These are phyloP conservation scores for Acestrorhynchus altus DNA, from an alignment of 2,797 vertebrate genomes.

Conservation along the genomic window DNA sequence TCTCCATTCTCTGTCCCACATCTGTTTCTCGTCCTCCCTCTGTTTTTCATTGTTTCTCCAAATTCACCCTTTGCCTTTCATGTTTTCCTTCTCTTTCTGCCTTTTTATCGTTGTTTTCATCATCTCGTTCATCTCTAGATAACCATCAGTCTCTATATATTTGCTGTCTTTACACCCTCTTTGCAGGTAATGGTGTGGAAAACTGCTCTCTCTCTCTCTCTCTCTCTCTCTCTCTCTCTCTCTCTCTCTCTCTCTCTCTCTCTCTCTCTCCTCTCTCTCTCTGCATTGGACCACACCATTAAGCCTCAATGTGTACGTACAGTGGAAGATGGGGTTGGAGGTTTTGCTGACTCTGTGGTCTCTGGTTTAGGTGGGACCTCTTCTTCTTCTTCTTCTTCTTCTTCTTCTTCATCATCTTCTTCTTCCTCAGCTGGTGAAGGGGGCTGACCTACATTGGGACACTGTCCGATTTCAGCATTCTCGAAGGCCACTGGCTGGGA, in stretches of 20 bases:
- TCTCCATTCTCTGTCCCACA: too few relatives aligned
- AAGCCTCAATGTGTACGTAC: constrained; percentile 47
- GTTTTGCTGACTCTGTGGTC: constrained; percentile 49
- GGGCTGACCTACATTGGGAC: constrained; percentile 78
- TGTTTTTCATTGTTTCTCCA: too few relatives aligned
- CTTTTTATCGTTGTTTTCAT: too few relatives aligned
- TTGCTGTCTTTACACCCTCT: constrained; percentile 27
- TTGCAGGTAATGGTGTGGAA: constrained; percentile 74
- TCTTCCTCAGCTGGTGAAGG: constrained; percentile 58
- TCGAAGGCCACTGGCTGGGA: constrained; percentile 89
- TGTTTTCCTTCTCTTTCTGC: too few relatives aligned
- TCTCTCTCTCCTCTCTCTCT: constrained; percentile 29
- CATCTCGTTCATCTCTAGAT: too few relatives aligned
- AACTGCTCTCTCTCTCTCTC: constrained; percentile 55
- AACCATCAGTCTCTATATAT: constrained; percentile 1
- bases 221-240: too few relatives aligned
- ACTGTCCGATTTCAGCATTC: constrained; percentile 94
- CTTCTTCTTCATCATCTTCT: constrained; percentile 49
- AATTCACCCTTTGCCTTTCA: too few relatives aligned
- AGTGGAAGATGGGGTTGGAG: constrained; percentile 21
- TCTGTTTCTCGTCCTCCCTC: constrained; percentile 3
- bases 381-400: constrained; percentile 50
- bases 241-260: too few relatives aligned
- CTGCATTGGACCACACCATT: background rate
- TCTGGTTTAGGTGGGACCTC: constrained; percentile 25